Percentiles rank a stretch among this genome's conserved stretches.
phyloP scores from a whole-genome alignment of 2,888 invertebrate genomes.

The Helleia helle region DNA sequence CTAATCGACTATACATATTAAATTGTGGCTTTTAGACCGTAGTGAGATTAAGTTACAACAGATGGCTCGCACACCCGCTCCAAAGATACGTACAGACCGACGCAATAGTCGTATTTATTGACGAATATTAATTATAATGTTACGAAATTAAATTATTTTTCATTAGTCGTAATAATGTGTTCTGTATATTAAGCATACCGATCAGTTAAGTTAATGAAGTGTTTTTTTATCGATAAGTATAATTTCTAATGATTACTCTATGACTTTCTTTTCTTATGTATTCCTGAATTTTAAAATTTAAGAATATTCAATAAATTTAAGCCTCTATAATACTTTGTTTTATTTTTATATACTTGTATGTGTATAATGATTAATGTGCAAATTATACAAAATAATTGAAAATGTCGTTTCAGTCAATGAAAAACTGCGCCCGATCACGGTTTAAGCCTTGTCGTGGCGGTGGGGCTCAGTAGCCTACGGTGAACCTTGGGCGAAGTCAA shows the following conservation, averaged over 20 bases:
- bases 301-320: constrained; percentile 61
- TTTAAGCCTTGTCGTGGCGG: too few species aligned
- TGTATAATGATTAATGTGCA: too few species aligned
- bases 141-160: constrained; percentile 64
- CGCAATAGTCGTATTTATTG: constrained; percentile 67
- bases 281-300: constrained; percentile 43
- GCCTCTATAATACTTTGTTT: constrained; percentile 33
- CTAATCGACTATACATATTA: neutral
- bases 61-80: constrained; percentile 20
- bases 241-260: constrained; percentile 50
- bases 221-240: constrained; percentile 44
- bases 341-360: constrained; percentile 25
- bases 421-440: too few species aligned
- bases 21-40: constrained; percentile 1
- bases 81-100: constrained; percentile 58
- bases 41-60: constrained; percentile 1
- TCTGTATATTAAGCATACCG: constrained; percentile 63
- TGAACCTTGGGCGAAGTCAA: too few species aligned
- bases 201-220: constrained; percentile 44
- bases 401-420: too few species aligned
- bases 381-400: too few species aligned
- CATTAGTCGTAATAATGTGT: constrained; percentile 42
- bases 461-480: too few species aligned
- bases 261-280: constrained; percentile 47
- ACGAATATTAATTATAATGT: constrained; percentile 56